Conservation (phyloP, 1,140 invertebrate species). For the Rhizoglyphus robini region DNA sequence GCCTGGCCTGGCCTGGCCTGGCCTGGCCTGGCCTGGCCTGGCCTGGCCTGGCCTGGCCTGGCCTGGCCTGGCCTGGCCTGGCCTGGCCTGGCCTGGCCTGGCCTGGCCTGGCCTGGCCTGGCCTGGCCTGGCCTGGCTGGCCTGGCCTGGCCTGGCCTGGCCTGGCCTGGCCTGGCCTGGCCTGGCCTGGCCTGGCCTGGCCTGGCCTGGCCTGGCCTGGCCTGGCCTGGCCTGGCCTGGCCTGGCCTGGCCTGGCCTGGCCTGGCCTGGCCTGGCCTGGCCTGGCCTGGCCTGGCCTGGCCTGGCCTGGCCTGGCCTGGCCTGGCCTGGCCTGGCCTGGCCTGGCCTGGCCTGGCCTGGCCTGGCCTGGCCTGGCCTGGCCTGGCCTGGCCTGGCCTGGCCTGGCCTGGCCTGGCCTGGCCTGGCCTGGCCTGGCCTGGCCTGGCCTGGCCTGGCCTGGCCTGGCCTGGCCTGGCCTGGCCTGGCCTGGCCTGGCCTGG, state of each 20-base stretch:
- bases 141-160: constrained; percentile 29
- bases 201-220: constrained; percentile 28
- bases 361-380: constrained; percentile 27
- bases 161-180: constrained; percentile 27
- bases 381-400: constrained; percentile 25
- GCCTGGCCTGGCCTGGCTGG: too few species aligned
- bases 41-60: constrained; percentile 26
- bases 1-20: constrained; percentile 27
- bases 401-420: constrained; percentile 20
- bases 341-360: constrained; percentile 27
- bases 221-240: constrained; percentile 28
- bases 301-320: constrained; percentile 27
- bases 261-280: constrained; percentile 28
- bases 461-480: too few species aligned
- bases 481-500: too few species aligned
- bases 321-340: constrained; percentile 26
- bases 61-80: constrained; percentile 27
- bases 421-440: constrained; percentile 24
- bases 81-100: constrained; percentile 27
- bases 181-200: constrained; percentile 28
- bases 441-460: too few species aligned
- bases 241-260: constrained; percentile 27
- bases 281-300: constrained; percentile 28
- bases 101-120: constrained; percentile 27
- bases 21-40: constrained; percentile 29